Percentiles rank a stretch among this genome's conserved stretches.
These are phyloP conservation scores for Forficula auricularia DNA, from an alignment of 1,140 invertebrate genomes.

Conservation along the genomic window DNA sequence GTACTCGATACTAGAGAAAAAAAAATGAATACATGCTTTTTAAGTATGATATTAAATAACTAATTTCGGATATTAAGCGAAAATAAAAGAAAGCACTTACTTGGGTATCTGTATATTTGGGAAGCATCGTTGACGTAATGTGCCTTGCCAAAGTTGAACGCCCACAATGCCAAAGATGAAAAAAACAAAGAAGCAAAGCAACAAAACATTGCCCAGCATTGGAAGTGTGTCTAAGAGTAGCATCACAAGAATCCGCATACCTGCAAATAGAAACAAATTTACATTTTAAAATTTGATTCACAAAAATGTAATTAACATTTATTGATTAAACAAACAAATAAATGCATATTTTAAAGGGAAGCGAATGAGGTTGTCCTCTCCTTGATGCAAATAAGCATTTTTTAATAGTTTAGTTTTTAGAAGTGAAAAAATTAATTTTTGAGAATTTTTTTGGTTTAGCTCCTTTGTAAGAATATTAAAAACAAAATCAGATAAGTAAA, in stretches of 20 bases:
- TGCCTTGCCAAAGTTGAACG: constrained; percentile 97
- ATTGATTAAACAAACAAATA: neutral
- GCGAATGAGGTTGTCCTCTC: no score
- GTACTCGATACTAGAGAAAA: constrained; percentile 8
- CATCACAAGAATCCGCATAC: constrained; percentile 97
- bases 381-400: no score
- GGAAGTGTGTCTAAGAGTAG: constrained; percentile 94
- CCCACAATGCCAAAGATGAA: constrained; percentile 99
- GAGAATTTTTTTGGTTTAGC: no score
- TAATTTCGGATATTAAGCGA: constrained; percentile 1
- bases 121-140: constrained; percentile 84
- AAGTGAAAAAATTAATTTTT: no score
- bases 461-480: no score
- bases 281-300: neutral
- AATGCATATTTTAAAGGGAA: neutral
- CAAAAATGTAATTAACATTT: neutral
- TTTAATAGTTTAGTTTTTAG: no score
- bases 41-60: constrained; percentile 6
- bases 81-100: constrained; percentile 35
- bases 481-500: no score
- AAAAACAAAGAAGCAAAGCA: constrained; percentile 99
- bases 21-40: constrained; percentile 14
- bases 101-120: constrained; percentile 49
- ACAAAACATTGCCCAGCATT: constrained; percentile 95
- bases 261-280: constrained; percentile 32